Base-by-base conservation (phyloP, 2,888 invertebrate genomes). In the Oasisia sp. region DNA sequence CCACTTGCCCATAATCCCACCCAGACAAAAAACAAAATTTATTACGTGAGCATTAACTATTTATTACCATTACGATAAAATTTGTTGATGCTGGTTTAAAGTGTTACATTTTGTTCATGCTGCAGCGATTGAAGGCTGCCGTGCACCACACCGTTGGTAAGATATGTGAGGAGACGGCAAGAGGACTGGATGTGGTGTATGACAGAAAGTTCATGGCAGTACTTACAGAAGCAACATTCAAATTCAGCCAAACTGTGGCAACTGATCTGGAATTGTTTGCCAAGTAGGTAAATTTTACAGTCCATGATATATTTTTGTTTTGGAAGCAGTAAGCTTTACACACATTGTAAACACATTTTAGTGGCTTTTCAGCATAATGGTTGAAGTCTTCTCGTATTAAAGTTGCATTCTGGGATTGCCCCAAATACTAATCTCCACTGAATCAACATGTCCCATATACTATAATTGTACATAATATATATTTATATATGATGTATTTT, bases 211-310 rank as follows among this genome's bases (percentile, higher is more conserved):
- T 97, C 0, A 96, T 97, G 94, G 97, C 97, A 93, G 95, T 97
- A 19, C 97, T 97, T 91, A 96, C 97, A 0, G 97, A 97, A 95
- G 95, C 97, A 7, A 96, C 97, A 32, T 97, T 97, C 96, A 97
- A 97, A 95, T 97, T 97, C 95, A 94, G 97, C 91, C 95, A 96
- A 44, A 94, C 97, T 0, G 97, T 97, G 95, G 97, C 97, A 5
- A 94, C 96, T 27, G 97, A 97, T 96, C 96, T 97, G 93, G 97
- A 97, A 96, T 97, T 97, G 74, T 97, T 97, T 96, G 97, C 97
- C 32, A 97, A 97, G 97, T 97, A 44, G 89, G 92, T 89, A 32
- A 74, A 74, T 2, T 74, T 74, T 27, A 74, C 27, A 50, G 9
- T 50, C 74, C 27, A 74, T 27, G 27, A 74, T 74, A 74, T 74